A percentile compares a stretch with the other conserved stretches of the same genome.
phyloP scores from a whole-genome alignment of 2,113 vertebrate genomes.

The Myrmecobius fasciatus region DNA sequence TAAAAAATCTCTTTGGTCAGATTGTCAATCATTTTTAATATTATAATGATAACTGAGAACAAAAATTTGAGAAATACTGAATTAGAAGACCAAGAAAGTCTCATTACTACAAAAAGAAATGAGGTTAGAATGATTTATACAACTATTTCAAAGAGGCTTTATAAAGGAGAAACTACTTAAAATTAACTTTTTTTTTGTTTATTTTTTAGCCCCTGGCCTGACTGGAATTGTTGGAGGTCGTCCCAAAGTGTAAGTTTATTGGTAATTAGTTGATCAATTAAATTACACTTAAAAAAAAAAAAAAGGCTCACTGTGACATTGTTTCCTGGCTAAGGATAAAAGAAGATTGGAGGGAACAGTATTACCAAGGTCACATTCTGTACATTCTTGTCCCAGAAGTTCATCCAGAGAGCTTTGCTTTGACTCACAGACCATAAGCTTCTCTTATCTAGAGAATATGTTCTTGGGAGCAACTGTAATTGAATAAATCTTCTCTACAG shows the following conservation, averaged over 20 bases:
- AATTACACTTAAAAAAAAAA: not conserved
- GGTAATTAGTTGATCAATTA: not conserved
- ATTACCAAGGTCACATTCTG: not conserved
- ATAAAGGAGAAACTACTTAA: conserved; percentile 44
- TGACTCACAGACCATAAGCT: not conserved
- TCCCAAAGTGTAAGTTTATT: conserved; percentile 87
- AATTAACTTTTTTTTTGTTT: conserved; percentile 30
- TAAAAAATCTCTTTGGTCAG: too few species aligned
- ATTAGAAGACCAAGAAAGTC: not conserved
- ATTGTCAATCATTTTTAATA: too few species aligned
- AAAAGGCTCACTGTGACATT: not conserved
- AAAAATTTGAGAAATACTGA: too few species aligned
- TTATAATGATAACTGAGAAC: too few species aligned
- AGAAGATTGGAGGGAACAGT: not conserved
- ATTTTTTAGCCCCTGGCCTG: conserved; percentile 87
- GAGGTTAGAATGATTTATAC: not conserved
- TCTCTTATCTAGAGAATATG: conserved; percentile 43
- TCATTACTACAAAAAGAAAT: not conserved
- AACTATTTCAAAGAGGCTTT: conserved; percentile 1
- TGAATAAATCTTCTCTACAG: not conserved
- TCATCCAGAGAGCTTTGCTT: not conserved
- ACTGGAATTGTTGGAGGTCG: conserved; percentile 87
- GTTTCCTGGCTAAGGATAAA: not conserved
- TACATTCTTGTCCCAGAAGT: not conserved
- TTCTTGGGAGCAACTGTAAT: conserved; percentile 19